Evolutionary conservation across 2,113 vertebrate genomes (phyloP), one percentile per base, ranked within the genome.

Genomic region (Odocoileus virginianus): DNA sequence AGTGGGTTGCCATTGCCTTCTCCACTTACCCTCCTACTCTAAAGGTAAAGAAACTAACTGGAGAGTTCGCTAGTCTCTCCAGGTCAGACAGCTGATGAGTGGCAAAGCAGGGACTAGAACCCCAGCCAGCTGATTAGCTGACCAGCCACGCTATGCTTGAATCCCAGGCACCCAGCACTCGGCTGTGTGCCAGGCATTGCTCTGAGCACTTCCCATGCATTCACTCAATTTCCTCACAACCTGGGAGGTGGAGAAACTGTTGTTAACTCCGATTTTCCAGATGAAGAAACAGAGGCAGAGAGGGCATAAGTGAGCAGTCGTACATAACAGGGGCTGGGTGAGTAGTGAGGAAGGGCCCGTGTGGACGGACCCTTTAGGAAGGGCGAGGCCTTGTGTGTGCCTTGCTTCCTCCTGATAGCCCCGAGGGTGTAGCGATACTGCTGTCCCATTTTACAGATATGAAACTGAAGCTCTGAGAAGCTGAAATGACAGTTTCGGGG

Each of bases 361-460:
- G 9, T 43, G 40, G n/a, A 14, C 2, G 60, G 28, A 2, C 5
- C 23, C 43, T 87, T 45, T 14, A 8, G 10, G 28, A 76, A 40
- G 27, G 9, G 23, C 27, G 28, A 82, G 25, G 43, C 25, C 60
- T n/a, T 57, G 58, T 23, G 16, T 58, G 10, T 55, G 16, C 52
- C 3, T 36, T 92, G 7, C 81, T 83, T 81, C 28, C 67, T 74
- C 10, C 10, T 16, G 23, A 16, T 19, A 52, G 21, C 10, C 64
- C 55, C 14, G 8, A 0, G 7, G 27, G 33, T 36, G 25, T 17
- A 8, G 30, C 58, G 83, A 47, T 28, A 5, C 58, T 25, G 12
- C 23, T 36, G 15, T 47, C 76, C 71, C 58, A 19, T 89, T 97
- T 95, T 93, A 87, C 64, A n/a, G 45, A 52, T 91, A 79, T 33